Percentiles rank a stretch among this genome's conserved stretches.
Conservation (phyloP, 2,113 vertebrate species). For the Elaphurus davidianus region DNA sequence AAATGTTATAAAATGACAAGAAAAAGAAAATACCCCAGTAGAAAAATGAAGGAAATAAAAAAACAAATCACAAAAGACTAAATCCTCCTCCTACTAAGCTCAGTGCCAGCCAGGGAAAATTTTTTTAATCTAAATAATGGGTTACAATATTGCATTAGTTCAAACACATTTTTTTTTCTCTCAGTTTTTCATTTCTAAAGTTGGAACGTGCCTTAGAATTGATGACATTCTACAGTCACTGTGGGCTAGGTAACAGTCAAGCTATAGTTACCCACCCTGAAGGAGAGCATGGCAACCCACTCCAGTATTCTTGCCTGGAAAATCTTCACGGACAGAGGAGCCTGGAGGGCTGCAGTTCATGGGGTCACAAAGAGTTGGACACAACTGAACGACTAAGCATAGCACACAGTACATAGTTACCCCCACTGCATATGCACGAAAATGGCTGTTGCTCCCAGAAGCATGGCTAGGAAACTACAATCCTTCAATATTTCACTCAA, state of each 20-base stretch:
- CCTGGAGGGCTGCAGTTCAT: not conserved
- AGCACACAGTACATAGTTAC: not conserved
- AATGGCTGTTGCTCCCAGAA: not conserved
- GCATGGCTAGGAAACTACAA: not conserved
- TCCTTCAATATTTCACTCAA: not conserved
- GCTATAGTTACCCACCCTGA: not conserved
- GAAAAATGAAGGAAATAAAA: not conserved
- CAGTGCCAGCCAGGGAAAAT: not conserved
- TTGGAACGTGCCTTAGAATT: not conserved
- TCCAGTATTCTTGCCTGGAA: not conserved
- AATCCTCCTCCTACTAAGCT: not conserved
- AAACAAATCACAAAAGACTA: not conserved
- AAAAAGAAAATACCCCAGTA: not conserved
- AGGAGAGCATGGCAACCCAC: not conserved
- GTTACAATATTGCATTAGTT: not conserved
- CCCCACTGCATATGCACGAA: not conserved
- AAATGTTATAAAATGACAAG: not conserved
- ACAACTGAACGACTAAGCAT: not conserved
- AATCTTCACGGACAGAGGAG: not conserved
- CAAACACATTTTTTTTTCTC: not conserved
- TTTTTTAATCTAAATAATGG: not conserved
- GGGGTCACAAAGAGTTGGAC: not conserved
- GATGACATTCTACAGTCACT: not conserved
- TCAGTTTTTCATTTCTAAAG: constrained; percentile 19
- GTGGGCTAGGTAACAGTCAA: not conserved